Percentiles rank a stretch among this genome's conserved stretches.
Evolutionary conservation across 1,140 invertebrate genomes (phyloP).

Genomic region (Mizuhopecten yessoensis): DNA sequence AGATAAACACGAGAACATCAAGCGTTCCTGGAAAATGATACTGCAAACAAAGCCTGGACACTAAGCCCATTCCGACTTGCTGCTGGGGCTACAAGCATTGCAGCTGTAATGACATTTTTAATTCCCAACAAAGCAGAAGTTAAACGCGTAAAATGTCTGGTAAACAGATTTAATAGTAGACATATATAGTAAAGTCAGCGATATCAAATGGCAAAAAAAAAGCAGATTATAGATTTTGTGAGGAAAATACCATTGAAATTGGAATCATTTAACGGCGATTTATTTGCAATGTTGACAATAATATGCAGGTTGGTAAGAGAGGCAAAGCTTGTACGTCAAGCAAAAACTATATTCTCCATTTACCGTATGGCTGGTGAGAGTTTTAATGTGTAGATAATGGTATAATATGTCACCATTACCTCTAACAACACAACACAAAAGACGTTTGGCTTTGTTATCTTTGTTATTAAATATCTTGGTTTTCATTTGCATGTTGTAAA

Average conservation of each 20-base stretch:
- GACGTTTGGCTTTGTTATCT: not conserved
- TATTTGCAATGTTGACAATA: not conserved
- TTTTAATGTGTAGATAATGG: conserved; percentile 17
- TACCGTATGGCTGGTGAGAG: not conserved
- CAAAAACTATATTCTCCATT: not conserved
- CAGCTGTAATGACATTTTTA: not conserved
- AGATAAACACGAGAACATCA: no score
- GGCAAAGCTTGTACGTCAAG: conserved; percentile 29
- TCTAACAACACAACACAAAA: not conserved
- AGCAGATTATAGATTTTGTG: conserved; percentile 18
- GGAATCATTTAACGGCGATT: not conserved
- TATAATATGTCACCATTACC: conserved; percentile 6
- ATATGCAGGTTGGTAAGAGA: conserved; percentile 33
- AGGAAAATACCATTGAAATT: not conserved
- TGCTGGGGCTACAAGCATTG: not conserved
- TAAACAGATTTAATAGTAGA: conserved; percentile 9
- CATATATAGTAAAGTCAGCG: not conserved
- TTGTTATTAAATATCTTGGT: not conserved
- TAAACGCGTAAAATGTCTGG: not conserved
- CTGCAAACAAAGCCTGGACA: no score
- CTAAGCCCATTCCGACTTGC: not conserved
- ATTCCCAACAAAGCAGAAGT: conserved; percentile 23
- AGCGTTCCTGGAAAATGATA: no score
- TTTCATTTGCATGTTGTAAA: no score
- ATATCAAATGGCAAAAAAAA: not conserved